A percentile compares a stretch with the other conserved stretches of the same genome.
Evolutionary conservation across 2,113 vertebrate genomes (phyloP).

Genomic region (Cinclus cinclus): DNA sequence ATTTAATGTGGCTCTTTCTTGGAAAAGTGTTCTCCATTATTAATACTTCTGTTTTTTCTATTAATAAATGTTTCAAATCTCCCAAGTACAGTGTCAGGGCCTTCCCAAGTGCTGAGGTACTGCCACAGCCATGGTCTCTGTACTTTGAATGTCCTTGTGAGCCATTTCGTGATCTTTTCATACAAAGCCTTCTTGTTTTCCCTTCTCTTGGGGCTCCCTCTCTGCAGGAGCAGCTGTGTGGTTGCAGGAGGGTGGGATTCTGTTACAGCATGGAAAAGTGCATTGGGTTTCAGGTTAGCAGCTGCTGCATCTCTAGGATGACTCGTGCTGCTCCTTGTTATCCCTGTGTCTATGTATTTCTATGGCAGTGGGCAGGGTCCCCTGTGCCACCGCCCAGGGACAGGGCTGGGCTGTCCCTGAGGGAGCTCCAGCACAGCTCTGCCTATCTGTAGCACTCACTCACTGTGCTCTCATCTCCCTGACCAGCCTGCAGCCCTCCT

Average conservation of each 20-base stretch:
- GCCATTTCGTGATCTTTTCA: fast-evolving
- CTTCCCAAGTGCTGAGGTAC: not conserved
- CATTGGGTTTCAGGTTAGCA: not conserved
- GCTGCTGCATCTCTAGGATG: not conserved
- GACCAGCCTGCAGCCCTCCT: not conserved
- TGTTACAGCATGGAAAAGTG: fast-evolving
- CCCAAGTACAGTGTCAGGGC: not conserved
- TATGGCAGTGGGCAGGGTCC: not conserved
- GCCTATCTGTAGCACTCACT: fast-evolving
- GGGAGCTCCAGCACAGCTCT: not conserved
- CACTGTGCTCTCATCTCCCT: fast-evolving
- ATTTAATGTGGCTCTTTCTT: not conserved
- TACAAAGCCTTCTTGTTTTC: not conserved
- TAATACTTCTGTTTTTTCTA: not conserved
- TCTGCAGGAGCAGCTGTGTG: not conserved
- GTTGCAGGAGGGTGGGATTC: fast-evolving
- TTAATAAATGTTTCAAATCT: not conserved
- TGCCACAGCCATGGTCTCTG: not conserved
- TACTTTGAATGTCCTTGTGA: not conserved
- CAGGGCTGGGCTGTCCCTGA: not conserved
- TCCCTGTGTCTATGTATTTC: not conserved
- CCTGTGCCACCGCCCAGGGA: fast-evolving
- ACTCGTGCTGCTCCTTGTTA: not conserved
- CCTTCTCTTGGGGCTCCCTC: not conserved
- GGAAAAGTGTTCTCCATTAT: not conserved